A percentile compares a stretch with the other conserved stretches of the same genome.
These are phyloP conservation scores for Bombus huntii DNA, from an alignment of 1,140 invertebrate species.

Conservation along the genomic window DNA sequence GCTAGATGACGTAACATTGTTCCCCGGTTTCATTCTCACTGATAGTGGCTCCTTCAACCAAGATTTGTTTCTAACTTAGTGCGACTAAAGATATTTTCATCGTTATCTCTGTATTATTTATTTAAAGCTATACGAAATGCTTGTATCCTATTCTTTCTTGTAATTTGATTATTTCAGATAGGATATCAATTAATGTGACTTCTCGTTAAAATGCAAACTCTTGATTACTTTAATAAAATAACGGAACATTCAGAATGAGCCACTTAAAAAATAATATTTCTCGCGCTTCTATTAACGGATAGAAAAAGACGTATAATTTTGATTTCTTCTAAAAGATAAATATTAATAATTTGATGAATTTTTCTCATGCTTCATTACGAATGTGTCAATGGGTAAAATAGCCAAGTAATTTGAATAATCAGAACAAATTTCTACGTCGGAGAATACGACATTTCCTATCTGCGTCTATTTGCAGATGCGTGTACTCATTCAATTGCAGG, in stretches of 20 bases:
- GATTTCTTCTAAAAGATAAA: neutral
- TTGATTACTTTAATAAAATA: too few species aligned
- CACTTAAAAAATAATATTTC: too few species aligned
- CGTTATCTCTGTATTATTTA: neutral
- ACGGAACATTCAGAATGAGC: too few species aligned
- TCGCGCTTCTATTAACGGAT: too few species aligned
- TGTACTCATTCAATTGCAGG: neutral
- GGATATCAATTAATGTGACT: neutral
- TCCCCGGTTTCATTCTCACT: neutral
- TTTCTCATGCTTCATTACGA: neutral
- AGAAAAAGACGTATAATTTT: too few species aligned
- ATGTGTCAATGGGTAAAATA: too few species aligned
- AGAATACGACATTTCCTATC: neutral
- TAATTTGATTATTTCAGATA: neutral
- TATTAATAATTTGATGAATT: too few species aligned
- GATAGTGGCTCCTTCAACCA: neutral
- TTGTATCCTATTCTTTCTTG: neutral
- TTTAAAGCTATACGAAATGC: neutral
- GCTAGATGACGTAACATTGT: neutral
- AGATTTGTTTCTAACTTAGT: neutral
- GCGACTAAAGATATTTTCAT: neutral
- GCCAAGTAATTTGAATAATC: neutral
- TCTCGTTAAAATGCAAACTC: too few species aligned
- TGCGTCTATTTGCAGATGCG: neutral
- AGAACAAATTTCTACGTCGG: neutral